Evolutionary conservation across 2,888 invertebrate genomes (phyloP).

Genomic region (Ophioninae sp.): DNA sequence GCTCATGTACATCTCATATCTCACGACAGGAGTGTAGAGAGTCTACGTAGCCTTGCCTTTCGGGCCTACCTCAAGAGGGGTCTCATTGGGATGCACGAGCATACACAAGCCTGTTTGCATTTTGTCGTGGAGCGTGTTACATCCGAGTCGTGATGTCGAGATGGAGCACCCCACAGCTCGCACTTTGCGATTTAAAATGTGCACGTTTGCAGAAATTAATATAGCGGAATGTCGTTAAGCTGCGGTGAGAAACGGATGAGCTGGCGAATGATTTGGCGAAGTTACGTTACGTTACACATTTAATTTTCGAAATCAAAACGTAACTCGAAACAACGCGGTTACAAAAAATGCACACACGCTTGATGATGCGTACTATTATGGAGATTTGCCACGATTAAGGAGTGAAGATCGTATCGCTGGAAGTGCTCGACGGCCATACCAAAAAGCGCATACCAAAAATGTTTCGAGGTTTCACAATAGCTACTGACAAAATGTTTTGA

Average conservation of each 20-base stretch:
- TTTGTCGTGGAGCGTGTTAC: conserved; percentile 40
- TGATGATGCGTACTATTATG: too few relatives aligned
- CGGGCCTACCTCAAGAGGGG: conserved; percentile 64
- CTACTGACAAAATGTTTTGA: too few relatives aligned
- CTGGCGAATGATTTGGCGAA: neutral
- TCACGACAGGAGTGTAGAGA: conserved; percentile 39
- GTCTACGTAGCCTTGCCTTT: conserved; percentile 58
- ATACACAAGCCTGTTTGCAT: conserved; percentile 68
- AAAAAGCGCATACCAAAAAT: too few relatives aligned
- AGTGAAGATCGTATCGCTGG: too few relatives aligned
- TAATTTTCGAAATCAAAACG: too few relatives aligned
- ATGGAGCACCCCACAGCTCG: neutral
- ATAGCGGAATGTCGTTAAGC: conserved; percentile 8
- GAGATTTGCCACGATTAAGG: too few relatives aligned
- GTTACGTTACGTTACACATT: too few relatives aligned
- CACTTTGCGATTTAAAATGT: conserved; percentile 26
- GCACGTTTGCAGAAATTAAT: conserved; percentile 50
- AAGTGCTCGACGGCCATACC: too few relatives aligned
- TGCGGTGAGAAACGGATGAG: neutral
- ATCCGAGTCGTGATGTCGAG: conserved; percentile 9
- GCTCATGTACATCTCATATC: conserved; percentile 23
- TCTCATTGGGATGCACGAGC: conserved; percentile 75
- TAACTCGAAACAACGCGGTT: too few relatives aligned
- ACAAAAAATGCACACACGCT: too few relatives aligned
- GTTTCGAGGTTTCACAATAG: too few relatives aligned